A percentile compares a stretch with the other conserved stretches of the same genome.
phyloP scores from a whole-genome alignment of 1,140 invertebrate species.

The Colletes latitarsis region DNA sequence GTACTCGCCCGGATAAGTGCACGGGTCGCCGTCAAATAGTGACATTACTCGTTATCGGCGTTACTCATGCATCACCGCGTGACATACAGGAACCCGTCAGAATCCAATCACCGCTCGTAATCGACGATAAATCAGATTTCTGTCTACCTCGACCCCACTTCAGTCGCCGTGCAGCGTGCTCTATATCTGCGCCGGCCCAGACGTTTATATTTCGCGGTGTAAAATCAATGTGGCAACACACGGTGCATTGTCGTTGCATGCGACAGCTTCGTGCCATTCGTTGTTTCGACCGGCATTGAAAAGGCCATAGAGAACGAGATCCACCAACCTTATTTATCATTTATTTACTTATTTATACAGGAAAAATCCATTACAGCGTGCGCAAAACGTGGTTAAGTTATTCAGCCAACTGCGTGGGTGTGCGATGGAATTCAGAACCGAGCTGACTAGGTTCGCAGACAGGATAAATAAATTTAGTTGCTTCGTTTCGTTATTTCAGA shows the following conservation, averaged over 20 bases:
- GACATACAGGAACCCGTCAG: conserved; percentile 65
- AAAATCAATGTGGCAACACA: conserved; percentile 64
- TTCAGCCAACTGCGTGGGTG: no score
- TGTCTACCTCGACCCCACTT: conserved; percentile 23
- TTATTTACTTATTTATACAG: not conserved
- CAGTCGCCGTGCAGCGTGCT: conserved; percentile 2
- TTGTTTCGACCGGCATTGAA: conserved; percentile 2
- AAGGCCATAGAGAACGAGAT: not conserved
- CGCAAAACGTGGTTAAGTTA: no score
- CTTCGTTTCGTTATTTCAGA: no score
- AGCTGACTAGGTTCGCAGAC: no score
- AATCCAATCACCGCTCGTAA: conserved; percentile 73
- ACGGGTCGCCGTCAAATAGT: conserved; percentile 56
- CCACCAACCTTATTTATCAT: not conserved
- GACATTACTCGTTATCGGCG: conserved; percentile 68
- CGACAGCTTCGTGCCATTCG: conserved; percentile 14
- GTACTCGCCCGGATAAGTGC: conserved; percentile 59
- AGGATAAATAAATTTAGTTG: no score
- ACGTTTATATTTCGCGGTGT: conserved; percentile 62
- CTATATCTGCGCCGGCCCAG: conserved; percentile 46
- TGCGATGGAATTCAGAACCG: no score
- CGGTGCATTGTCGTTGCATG: conserved; percentile 16
- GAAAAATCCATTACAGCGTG: not conserved
- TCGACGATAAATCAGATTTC: conserved; percentile 74
- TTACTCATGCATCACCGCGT: conserved; percentile 66